phyloP scores from a whole-genome alignment of 2,888 invertebrate genomes.

The Trichogramma dendrolimi region DNA sequence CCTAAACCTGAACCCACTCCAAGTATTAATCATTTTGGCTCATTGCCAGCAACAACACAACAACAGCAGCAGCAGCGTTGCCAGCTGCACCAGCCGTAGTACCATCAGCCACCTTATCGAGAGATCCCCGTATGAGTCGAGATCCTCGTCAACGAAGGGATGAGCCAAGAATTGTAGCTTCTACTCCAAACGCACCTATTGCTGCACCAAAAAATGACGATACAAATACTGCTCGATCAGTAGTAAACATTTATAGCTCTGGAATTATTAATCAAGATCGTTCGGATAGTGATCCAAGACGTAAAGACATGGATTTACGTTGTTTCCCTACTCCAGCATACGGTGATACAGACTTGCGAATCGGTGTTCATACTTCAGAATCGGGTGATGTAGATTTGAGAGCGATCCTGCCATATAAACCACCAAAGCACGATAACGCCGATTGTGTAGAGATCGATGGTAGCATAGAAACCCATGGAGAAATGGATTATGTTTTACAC shows the following conservation, averaged over 20 bases:
- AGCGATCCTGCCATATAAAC: slow-evolving; percentile 68
- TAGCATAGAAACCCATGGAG: slow-evolving; percentile 72
- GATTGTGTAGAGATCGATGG: slow-evolving; percentile 86
- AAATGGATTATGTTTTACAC: slow-evolving; percentile 59
- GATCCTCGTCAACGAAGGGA: slow-evolving; percentile 39
- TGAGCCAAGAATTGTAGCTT: slow-evolving; percentile 18
- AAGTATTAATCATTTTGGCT: too few species aligned
- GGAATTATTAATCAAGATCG: slow-evolving; percentile 46
- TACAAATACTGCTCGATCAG: slow-evolving; percentile 33
- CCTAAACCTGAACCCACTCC: background rate
- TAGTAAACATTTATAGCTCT: slow-evolving; percentile 50
- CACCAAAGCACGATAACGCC: slow-evolving; percentile 65
- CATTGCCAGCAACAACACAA: background rate
- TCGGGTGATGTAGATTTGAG: slow-evolving; percentile 71
- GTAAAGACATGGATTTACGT: slow-evolving; percentile 56
- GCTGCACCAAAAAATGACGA: background rate
- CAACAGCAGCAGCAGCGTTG: background rate
- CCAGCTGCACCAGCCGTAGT: background rate
- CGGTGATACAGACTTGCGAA: slow-evolving; percentile 65
- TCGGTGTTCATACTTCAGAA: slow-evolving; percentile 41
- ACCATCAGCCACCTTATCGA: slow-evolving; percentile 32
- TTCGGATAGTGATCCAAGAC: slow-evolving; percentile 46
- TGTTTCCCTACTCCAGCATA: slow-evolving; percentile 52
- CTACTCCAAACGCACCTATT: background rate
- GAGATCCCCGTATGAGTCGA: slow-evolving; percentile 49